Evolutionary conservation across 2,888 invertebrate species (phyloP), one percentile per base, ranked within the genome.

Genomic region (Latrodectus elegans): DNA sequence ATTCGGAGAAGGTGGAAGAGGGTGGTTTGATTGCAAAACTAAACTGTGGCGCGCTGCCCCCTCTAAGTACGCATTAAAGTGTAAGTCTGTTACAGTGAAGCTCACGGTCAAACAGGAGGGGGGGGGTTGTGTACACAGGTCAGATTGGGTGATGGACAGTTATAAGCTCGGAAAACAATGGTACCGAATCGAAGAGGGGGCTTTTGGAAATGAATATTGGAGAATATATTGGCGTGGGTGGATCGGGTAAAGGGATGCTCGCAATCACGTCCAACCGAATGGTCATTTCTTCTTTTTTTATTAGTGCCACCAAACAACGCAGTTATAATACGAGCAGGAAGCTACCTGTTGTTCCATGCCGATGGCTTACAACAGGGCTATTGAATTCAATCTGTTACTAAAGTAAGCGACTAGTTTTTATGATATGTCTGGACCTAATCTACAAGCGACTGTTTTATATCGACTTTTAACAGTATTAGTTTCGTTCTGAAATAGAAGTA

Each of bases 41-140:
- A 73, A 79, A 79, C 82, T 55, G 74, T 22, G 77, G 65, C 12
- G 77, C 17, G 11, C 17, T 52, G 51, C 71, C 52, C 65, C 64
- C 86, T 81, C 86, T 86, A 86, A 86, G 86, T 86, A 81, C 81
- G 86, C 86, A 86, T 86, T 86, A 86, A 86, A 86, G 86, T 86
- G 86, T 86, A 81, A 86, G 86, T 86, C 86, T 72, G 80, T 75
- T 76, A 70, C 53, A 14, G 52, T 17, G 51, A 68, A 70, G 80
- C 75, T 71, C 70, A 71, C 60, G 79, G 74, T 75, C 70, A 80
- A 70, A 80, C 70, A 75, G 79, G 68, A n/a, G 74, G 65, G 26
- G 80, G 80, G 17, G n/a, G 60, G 67, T 65, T 70, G 74, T 79
- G 76, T 71, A 76, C 80, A 80, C 71, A 72, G 26, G 81, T 22